Percentiles rank a stretch among this genome's conserved stretches.
Conservation (phyloP, 2,113 vertebrate species). For the Mastomys coucha region DNA sequence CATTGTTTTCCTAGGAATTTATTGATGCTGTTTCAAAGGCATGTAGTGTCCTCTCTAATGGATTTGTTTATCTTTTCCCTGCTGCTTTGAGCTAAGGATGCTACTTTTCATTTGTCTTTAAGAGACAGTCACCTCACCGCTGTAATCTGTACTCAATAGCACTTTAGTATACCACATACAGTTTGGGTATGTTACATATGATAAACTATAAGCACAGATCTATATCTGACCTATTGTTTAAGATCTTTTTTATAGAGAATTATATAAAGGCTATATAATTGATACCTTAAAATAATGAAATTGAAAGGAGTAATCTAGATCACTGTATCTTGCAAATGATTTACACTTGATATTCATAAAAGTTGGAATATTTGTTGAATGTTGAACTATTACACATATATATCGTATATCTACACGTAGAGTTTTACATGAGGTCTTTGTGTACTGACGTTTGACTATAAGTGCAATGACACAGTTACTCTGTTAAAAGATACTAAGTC, state of each 20-base stretch:
- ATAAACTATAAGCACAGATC: background rate
- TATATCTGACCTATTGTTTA: background rate
- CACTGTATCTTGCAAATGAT: background rate
- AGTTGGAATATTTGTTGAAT: background rate
- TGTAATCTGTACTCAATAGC: background rate
- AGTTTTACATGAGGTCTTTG: background rate
- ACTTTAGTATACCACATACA: background rate
- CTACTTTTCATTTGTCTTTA: slow-evolving; percentile 63
- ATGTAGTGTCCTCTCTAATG: slow-evolving; percentile 59
- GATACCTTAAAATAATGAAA: background rate
- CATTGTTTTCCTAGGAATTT: slow-evolving; percentile 63
- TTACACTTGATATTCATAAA: background rate
- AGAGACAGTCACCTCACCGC: background rate
- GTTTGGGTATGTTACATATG: background rate
- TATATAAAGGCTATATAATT: background rate
- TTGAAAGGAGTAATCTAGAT: background rate
- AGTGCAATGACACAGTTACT: slow-evolving; percentile 30
- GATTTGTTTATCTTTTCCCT: slow-evolving; percentile 56
- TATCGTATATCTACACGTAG: background rate
- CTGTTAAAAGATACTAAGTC: background rate
- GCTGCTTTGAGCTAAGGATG: slow-evolving; percentile 9
- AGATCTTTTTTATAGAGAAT: background rate
- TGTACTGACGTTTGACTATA: background rate
- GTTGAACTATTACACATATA: background rate
- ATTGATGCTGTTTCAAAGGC: slow-evolving; percentile 56